Evolutionary conservation across 2,888 invertebrate genomes (phyloP).

Genomic region (Psylliodes chrysocephalus): DNA sequence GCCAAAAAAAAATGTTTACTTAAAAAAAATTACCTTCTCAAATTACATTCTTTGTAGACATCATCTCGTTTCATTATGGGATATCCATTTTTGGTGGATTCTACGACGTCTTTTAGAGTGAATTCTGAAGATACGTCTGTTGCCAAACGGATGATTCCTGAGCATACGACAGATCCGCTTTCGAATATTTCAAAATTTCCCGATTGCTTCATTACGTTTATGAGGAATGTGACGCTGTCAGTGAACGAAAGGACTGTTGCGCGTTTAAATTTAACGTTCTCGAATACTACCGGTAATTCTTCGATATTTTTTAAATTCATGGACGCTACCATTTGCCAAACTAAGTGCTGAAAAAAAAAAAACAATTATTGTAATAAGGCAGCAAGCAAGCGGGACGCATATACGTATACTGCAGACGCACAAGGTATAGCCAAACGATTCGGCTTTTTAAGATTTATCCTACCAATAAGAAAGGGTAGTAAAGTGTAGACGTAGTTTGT

Average conservation of each 20-base stretch:
- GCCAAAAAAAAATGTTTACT: too few species aligned
- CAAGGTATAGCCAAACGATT: too few species aligned
- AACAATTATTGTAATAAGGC: too few species aligned
- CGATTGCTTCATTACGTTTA: slow-evolving; percentile 50
- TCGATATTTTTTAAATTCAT: slow-evolving; percentile 56
- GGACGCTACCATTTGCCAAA: slow-evolving; percentile 68
- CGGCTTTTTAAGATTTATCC: too few species aligned
- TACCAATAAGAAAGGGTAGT: too few species aligned
- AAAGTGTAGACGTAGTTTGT: too few species aligned
- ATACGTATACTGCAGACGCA: too few species aligned
- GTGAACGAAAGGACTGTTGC: slow-evolving; percentile 67
- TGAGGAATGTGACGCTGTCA: slow-evolving; percentile 52
- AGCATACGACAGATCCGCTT: slow-evolving; percentile 73
- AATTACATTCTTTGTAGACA: slow-evolving; percentile 64
- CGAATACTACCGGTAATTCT: slow-evolving; percentile 68
- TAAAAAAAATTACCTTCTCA: too few species aligned
- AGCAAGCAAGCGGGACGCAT: too few species aligned
- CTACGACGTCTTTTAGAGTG: slow-evolving; percentile 9
- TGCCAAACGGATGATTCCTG: slow-evolving; percentile 71
- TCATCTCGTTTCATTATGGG: slow-evolving; percentile 40
- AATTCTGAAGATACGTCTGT: slow-evolving; percentile 61
- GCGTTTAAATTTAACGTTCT: slow-evolving; percentile 68
- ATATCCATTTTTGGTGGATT: slow-evolving; percentile 13
- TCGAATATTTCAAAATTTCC: slow-evolving; percentile 64
- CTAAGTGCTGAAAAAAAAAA: slow-evolving; percentile 57